Conservation (phyloP, 1,140 invertebrate species). For the Megalopta genalis region DNA sequence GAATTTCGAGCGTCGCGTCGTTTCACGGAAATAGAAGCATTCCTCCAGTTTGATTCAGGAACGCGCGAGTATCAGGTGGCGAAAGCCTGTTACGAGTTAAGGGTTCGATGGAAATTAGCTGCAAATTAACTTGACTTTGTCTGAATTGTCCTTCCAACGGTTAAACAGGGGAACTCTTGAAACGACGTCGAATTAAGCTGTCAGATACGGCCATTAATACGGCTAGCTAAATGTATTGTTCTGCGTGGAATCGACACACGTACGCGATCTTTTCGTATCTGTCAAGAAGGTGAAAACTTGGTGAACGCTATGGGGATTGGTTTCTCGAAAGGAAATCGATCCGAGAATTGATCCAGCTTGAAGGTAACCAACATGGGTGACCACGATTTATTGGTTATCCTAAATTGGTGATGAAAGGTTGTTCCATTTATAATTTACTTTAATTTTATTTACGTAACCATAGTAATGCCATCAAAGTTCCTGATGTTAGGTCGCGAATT, state of each 20-base stretch:
- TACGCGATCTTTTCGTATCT: neutral
- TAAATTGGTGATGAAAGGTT: no score
- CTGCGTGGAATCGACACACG: neutral
- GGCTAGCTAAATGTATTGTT: neutral
- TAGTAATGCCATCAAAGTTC: no score
- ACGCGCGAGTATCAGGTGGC: neutral
- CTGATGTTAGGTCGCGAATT: no score
- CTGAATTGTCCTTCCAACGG: slow-evolving; percentile 14
- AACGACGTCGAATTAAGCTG: slow-evolving; percentile 31
- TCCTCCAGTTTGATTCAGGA: no score
- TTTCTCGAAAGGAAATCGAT: slow-evolving; percentile 6
- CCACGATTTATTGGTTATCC: no score
- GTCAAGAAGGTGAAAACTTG: neutral
- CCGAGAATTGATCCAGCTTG: neutral
- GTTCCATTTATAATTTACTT: no score
- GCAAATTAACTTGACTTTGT: slow-evolving; percentile 42
- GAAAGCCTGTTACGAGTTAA: neutral
- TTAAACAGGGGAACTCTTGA: slow-evolving; percentile 28
- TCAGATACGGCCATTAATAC: slow-evolving; percentile 28
- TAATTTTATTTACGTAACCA: no score
- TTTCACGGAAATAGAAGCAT: neutral
- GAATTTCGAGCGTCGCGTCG: neutral
- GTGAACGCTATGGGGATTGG: neutral
- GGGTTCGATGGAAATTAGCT: slow-evolving; percentile 30
- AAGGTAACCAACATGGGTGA: no score